A percentile compares a stretch with the other conserved stretches of the same genome.
Evolutionary conservation across 2,888 invertebrate genomes (phyloP).

Genomic region (Phengaris alcon): DNA sequence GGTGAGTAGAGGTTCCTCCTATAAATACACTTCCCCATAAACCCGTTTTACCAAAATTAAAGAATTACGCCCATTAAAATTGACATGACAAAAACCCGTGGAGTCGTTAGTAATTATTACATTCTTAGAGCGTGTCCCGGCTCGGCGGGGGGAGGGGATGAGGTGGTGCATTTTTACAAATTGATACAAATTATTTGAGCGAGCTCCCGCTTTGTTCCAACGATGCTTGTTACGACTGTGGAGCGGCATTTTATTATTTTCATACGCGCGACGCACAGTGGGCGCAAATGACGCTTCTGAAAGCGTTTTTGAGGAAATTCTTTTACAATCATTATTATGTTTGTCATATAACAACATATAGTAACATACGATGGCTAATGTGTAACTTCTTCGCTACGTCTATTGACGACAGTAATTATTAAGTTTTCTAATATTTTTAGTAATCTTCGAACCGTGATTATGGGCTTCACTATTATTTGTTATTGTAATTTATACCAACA

Average conservation of each 20-base stretch:
- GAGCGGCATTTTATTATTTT: constrained; percentile 78
- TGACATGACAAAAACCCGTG: constrained; percentile 26
- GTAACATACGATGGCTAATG: neutral
- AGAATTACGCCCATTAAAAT: constrained; percentile 11
- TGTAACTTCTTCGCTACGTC: no score
- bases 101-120: constrained; percentile 65
- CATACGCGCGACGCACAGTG: constrained; percentile 46
- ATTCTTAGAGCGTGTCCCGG: constrained; percentile 51
- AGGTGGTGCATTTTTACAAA: constrained; percentile 76
- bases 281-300: constrained; percentile 38
- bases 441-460: no score
- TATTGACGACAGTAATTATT: no score
- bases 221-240: constrained; percentile 77
- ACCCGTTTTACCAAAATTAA: no score
- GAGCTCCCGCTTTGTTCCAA: constrained; percentile 77
- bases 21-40: no score
- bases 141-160: constrained; percentile 45
- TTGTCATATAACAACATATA: neutral
- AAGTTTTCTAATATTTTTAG: no score
- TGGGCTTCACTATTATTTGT: no score
- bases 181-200: constrained; percentile 80
- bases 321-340: no score
- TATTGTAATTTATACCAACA: no score
- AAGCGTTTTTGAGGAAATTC: neutral
- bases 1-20: no score